Evolutionary conservation across 2,113 vertebrate species (phyloP), one percentile per base, ranked within the genome.

Genomic region (Hystrix cristata): DNA sequence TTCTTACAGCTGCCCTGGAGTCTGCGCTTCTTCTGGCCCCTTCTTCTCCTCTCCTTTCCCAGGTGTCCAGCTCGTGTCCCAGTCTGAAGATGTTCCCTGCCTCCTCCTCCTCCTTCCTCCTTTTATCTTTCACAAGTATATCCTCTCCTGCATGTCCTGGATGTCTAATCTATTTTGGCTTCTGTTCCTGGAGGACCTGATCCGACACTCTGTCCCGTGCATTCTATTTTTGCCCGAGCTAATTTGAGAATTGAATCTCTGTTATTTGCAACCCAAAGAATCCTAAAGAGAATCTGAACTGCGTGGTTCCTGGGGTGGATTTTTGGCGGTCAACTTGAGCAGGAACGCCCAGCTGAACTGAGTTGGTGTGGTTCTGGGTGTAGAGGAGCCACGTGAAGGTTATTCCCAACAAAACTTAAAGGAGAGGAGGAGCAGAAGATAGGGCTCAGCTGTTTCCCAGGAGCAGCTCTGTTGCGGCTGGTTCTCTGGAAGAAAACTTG

Each of bases 231-330:
- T 82, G 83, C 38, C 82, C 48, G 43, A 86, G 29, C 43, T 7
- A 4, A 3, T 83, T 89, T 71, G 72, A 27, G 72, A 88, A 85
- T 29, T 21, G 43, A 1, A 25, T 64, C 65, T 81, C 29, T 74
- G 74, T 83, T 84, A n/a, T 86, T 59, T 89, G 87, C 78, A 80
- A 88, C 90, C 64, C 29, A 8, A 51, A 46, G 90, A 78, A 16
- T 85, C 53, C n/a, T 25, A 1, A 57, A 46, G 38, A 38, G 38
- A 38, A 38, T 38, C 38, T 2, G 38, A 38, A 38, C 38, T 38
- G 38, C 38, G 38, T 38, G 38, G 38, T 38, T 38, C 38, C 38
- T 38, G 38, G 38, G 38, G 38, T 2, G 38, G 38, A 38, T 38
- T 38, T 38, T 38, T 38, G 38, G 38, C 38, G 38, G 38, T 38